Conservation (phyloP, 2,888 invertebrate genomes). For the Galerucella pusilla region DNA sequence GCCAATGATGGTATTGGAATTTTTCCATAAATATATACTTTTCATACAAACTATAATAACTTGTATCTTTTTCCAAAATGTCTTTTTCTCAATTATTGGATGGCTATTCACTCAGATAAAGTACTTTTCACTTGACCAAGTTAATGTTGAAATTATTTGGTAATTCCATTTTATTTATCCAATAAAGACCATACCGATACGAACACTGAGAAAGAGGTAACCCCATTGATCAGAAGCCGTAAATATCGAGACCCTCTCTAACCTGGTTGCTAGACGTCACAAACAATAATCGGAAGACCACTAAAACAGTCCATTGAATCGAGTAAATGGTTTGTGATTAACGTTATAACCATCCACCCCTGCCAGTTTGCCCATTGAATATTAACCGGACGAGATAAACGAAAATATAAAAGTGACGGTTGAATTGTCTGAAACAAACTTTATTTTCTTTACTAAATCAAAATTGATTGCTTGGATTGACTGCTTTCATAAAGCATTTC, state of each 20-base stretch:
- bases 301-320: conserved; percentile 33
- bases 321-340: conserved; percentile 32
- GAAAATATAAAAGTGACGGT: conserved; percentile 15
- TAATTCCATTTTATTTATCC: no score
- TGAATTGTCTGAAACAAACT: neutral
- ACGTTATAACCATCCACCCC: conserved; percentile 18
- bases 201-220: neutral
- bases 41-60: no score
- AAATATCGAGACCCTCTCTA: neutral
- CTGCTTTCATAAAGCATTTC: neutral
- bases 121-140: no score
- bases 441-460: neutral
- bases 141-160: no score
- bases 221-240: neutral
- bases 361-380: conserved; percentile 20
- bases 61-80: no score
- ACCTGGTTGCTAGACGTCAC: conserved; percentile 9
- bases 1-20: no score
- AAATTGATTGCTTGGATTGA: neutral
- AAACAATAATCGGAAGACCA: conserved; percentile 30
- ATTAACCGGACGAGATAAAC: conserved; percentile 19
- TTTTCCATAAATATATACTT: no score
- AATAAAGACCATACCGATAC: no score
- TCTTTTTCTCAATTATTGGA: no score
- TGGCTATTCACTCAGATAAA: no score